These are phyloP conservation scores for Silvanus unidentatus DNA, from an alignment of 2,888 invertebrate species.

Conservation along the genomic window DNA sequence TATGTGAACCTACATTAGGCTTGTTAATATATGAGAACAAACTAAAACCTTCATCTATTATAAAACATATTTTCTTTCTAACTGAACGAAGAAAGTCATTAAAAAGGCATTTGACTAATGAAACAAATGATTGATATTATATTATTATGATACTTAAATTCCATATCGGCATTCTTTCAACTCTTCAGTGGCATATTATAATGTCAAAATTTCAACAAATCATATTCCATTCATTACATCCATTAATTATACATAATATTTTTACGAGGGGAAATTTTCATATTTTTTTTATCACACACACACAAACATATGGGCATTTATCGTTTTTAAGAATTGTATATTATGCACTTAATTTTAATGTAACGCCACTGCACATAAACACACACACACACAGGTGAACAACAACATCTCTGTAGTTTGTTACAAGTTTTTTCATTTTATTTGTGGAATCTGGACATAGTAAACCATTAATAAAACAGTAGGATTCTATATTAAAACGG, in stretches of 20 bases:
- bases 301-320: too few relatives aligned
- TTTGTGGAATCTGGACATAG: conserved; percentile 38
- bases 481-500: conserved; percentile 38
- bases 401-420: conserved; percentile 14
- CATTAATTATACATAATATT: too few relatives aligned
- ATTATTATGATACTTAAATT: conserved; percentile 25
- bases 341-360: too few relatives aligned
- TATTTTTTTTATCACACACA: too few relatives aligned
- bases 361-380: too few relatives aligned
- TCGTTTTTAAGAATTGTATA: too few relatives aligned
- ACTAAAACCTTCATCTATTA: too few relatives aligned
- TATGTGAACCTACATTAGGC: background rate
- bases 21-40: background rate
- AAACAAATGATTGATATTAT: conserved; percentile 43
- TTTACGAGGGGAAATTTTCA: too few relatives aligned
- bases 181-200: conserved; percentile 19
- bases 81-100: conserved; percentile 34
- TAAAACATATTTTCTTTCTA: too few relatives aligned
- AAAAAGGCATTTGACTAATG: conserved; percentile 43
- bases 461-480: conserved; percentile 44
- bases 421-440: conserved; percentile 36
- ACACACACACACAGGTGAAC: conserved; percentile 16
- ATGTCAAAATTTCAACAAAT: background rate
- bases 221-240: too few relatives aligned
- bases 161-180: conserved; percentile 33